A percentile compares a stretch with the other conserved stretches of the same genome.
Conservation (phyloP, 2,797 vertebrate genomes). For the Stomatorhinus walkeri region DNA sequence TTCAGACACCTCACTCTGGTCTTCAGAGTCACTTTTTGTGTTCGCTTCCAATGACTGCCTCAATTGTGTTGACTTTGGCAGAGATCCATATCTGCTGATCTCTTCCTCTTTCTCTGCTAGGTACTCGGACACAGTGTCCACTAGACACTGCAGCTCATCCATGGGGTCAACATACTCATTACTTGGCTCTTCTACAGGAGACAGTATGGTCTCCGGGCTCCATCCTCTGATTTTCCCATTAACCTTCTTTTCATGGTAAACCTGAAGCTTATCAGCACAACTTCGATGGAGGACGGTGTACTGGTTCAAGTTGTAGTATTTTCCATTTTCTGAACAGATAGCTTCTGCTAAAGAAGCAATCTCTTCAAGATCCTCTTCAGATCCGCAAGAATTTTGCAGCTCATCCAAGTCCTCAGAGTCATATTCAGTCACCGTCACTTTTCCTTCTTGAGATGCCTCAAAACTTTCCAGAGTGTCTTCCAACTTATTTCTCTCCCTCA, state of each 20-base stretch:
- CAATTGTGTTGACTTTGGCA: conserved; percentile 65
- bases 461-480: conserved; percentile 61
- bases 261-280: conserved; percentile 36
- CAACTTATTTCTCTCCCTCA: conserved; percentile 57
- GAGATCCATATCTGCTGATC: conserved; percentile 73
- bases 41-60: conserved; percentile 56
- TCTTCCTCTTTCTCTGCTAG: conserved; percentile 91
- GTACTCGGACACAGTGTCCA: conserved; percentile 90
- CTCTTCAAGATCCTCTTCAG: conserved; percentile 75
- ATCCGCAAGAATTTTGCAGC: conserved; percentile 64
- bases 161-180: conserved; percentile 75
- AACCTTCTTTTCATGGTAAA: conserved; percentile 48
- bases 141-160: conserved; percentile 81
- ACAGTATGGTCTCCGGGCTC: conserved; percentile 46
- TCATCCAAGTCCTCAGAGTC: conserved; percentile 79
- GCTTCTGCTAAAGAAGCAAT: conserved; percentile 50
- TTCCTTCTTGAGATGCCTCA: conserved; percentile 57
- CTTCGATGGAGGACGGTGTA: conserved; percentile 35
- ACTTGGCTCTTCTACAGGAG: conserved; percentile 58
- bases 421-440: conserved; percentile 57
- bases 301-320: conserved; percentile 45
- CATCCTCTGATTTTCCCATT: conserved; percentile 41
- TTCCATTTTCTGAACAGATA: conserved; percentile 51
- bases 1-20: conserved; percentile 30
- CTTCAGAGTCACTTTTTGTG: conserved; percentile 53